Evolutionary conservation across 2,113 vertebrate species (phyloP).

Genomic region (Thamnaconus septentrionalis): DNA sequence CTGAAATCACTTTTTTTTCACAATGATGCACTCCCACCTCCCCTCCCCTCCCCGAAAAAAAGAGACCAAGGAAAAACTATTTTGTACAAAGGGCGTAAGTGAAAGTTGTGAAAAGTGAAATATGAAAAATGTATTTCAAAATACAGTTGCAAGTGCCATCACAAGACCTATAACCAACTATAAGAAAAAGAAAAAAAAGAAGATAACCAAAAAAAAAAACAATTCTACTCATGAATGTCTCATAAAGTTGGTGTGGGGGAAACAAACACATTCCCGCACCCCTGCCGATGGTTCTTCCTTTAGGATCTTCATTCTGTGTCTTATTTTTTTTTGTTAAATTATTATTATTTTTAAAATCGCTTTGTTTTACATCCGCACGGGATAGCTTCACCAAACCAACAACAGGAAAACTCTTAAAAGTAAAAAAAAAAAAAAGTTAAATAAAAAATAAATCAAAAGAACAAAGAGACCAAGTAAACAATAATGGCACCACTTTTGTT

Average conservation of each 20-base stretch:
- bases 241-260: conserved; percentile 34
- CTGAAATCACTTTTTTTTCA: conserved; percentile 71
- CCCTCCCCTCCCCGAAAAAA: conserved; percentile 23
- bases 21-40: conserved; percentile 67
- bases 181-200: conserved; percentile 31
- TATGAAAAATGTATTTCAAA: conserved; percentile 68
- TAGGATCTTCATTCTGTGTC: conserved; percentile 11
- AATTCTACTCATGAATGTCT: conserved; percentile 49
- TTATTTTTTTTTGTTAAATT: conserved; percentile 28
- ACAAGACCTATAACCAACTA: conserved; percentile 71
- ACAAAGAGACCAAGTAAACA: conserved; percentile 88
- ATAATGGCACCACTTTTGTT: conserved; percentile 87
- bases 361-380: conserved; percentile 89
- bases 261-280: conserved; percentile 47
- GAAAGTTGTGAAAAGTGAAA: conserved; percentile 71
- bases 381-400: conserved; percentile 90
- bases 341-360: conserved; percentile 24
- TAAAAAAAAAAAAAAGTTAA: conserved; percentile 29
- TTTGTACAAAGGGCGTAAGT: conserved; percentile 76
- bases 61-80: conserved; percentile 63
- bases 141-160: conserved; percentile 71
- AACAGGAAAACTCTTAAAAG: conserved; percentile 74
- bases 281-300: conserved; percentile 40
- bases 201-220: no score
- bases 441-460: conserved; percentile 80